Evolutionary conservation across 2,113 vertebrate species (phyloP), one percentile per base, ranked within the genome.

Genomic region (Lagopus muta): DNA sequence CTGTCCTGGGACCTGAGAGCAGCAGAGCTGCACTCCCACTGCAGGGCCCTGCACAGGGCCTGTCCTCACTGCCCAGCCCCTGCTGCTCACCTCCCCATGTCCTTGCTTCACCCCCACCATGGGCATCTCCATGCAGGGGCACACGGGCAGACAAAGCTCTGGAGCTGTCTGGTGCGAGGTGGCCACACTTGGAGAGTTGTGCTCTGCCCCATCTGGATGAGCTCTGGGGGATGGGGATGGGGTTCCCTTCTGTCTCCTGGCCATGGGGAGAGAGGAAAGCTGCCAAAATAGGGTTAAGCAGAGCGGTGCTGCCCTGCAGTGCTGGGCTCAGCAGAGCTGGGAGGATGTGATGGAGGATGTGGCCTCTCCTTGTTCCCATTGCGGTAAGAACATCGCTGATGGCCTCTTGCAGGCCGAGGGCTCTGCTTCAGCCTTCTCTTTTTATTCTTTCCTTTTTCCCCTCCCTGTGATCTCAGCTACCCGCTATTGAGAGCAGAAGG

Each of bases 401-500:
- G 17, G 54, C 62, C 62, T 77, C 19, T 8, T 2, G 8, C 34
- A 65, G 86, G 66, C 48, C 75, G 71, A 77, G 21, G 64, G 71
- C 88, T 61, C 86, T 22, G 22, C 50, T 34, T 48, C 55, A 40
- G n/a, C 45, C 45, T n/a, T 40, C 61, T 40, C 21, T 8, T 0
- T 0, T 30, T 79, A 34, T 17, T 17, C 13, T 6, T 28, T 18
- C 12, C 25, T 13, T 52, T 50, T 38, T 43, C 86, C 86, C 24
- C 50, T 45, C 34, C 57, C 47, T 7, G n/a, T 25, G 42, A 48
- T 71, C 85, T 95, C 82, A 78, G 92, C 70, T 86, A 32, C 70
- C 90, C 3, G 0, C 54, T 15, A 1, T 0, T 1, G 58, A 1
- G 62, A 61, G 71, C 20, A 3, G 21, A 80, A 52, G 58, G 72